Percentiles rank a stretch among this genome's conserved stretches.
These are phyloP conservation scores for Acronicta aceris DNA, from an alignment of 2,888 invertebrate genomes.

Conservation along the genomic window DNA sequence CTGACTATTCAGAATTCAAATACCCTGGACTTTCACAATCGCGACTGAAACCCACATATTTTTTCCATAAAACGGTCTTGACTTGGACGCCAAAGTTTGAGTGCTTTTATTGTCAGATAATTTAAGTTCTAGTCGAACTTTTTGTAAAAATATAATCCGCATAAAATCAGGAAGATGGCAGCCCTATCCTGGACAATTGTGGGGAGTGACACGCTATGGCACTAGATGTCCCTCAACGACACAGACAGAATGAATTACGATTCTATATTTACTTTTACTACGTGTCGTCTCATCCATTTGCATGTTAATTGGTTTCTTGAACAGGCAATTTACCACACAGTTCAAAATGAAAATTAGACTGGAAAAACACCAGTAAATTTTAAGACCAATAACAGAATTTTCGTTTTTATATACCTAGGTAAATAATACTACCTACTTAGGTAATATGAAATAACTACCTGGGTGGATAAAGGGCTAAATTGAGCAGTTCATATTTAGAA, in stretches of 20 bases:
- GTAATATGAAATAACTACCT: too few species aligned
- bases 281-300: slow-evolving; percentile 40
- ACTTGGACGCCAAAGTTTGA: too few species aligned
- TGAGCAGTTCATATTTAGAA: too few species aligned
- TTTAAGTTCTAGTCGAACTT: too few species aligned
- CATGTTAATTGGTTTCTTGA: slow-evolving; percentile 41
- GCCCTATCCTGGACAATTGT: slow-evolving; percentile 1
- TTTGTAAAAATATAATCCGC: too few species aligned
- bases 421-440: too few species aligned
- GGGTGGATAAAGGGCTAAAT: too few species aligned
- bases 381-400: neutral
- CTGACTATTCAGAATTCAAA: neutral
- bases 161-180: too few species aligned
- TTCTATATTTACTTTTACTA: slow-evolving; percentile 41
- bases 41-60: neutral
- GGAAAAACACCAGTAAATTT: slow-evolving; percentile 5
- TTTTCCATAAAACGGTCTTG: neutral
- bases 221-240: slow-evolving; percentile 27
- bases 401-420: too few species aligned
- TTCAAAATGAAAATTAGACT: slow-evolving; percentile 9
- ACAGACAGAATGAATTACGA: slow-evolving; percentile 45
- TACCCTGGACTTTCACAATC: neutral
- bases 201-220: slow-evolving; percentile 25
- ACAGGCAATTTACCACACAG: slow-evolving; percentile 16
- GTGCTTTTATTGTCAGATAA: too few species aligned